phyloP scores from a whole-genome alignment of 2,888 invertebrate species.

The Gisinianus flammeolus region DNA sequence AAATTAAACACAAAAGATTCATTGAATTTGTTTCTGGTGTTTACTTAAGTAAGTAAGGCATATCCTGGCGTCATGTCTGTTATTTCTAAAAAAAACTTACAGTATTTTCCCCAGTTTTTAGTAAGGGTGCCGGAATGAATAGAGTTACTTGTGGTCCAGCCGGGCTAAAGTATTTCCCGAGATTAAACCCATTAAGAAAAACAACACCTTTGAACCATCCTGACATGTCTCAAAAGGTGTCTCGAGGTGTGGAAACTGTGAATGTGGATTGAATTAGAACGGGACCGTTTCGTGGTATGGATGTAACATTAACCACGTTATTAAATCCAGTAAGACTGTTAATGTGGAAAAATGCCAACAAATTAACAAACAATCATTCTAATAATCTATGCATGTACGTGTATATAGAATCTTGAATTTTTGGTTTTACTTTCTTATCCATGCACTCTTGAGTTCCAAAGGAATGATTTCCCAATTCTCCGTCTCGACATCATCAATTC shows the following conservation, averaged over 20 bases:
- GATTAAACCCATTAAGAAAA: slow-evolving; percentile 82
- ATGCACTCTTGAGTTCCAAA: slow-evolving; percentile 65
- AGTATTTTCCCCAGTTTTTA: slow-evolving; percentile 69
- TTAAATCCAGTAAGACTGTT: slow-evolving; percentile 7
- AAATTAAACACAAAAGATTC: slow-evolving; percentile 34
- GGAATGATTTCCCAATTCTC: slow-evolving; percentile 64
- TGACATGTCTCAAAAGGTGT: slow-evolving; percentile 78
- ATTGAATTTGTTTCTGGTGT: background rate
- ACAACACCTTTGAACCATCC: slow-evolving; percentile 78
- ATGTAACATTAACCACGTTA: background rate
- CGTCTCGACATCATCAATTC: slow-evolving; percentile 62
- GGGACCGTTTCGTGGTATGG: slow-evolving; percentile 61
- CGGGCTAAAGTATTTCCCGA: slow-evolving; percentile 86
- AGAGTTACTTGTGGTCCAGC: slow-evolving; percentile 81
- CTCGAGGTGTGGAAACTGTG: slow-evolving; percentile 65
- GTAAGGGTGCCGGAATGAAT: slow-evolving; percentile 78
- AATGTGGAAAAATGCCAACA: too few relatives aligned
- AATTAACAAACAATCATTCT: background rate
- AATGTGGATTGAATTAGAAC: slow-evolving; percentile 67
- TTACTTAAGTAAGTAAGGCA: background rate
- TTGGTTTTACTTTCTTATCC: slow-evolving; percentile 60
- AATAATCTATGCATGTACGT: background rate
- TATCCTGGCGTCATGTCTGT: background rate
- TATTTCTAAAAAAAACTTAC: slow-evolving; percentile 54
- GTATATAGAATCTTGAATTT: background rate